Base-by-base conservation (phyloP, 2,797 vertebrate species). In the Loris lydekkerianus region DNA sequence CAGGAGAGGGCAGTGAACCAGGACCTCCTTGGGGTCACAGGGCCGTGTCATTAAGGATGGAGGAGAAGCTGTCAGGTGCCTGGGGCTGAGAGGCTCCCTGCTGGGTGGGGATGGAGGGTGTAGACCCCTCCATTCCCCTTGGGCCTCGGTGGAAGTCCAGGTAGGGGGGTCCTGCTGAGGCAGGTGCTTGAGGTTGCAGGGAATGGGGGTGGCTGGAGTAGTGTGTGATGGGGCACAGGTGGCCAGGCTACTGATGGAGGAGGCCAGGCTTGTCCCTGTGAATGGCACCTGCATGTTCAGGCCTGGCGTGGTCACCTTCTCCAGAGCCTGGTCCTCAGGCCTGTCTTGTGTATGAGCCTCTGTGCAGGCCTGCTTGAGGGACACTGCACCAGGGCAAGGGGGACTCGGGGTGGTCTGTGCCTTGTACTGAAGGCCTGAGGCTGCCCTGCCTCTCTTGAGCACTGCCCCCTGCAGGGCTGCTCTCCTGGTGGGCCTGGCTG, bases 361-460 rank as follows among this genome's bases (percentile, higher is more conserved):
- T 43, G 70, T 27, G 25, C 40, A 87, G 21, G 65, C 23, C 0
- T 46, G 82, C 20, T 46, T 43, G 4, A 43, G 49, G 0, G 4
- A 13, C 29, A 97, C 97, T 43, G 81, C 91, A 37, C 97, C 96
- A 0, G 98, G 93, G 92, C 96, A 93, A 61, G 97, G 78, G 29
- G 1, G 11, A 87, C 85, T 80, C 8, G 43, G 96, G 91, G 97
- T 97, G 82, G 96, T 86, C 97, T 97, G 21, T 92, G 95, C 86
- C 98, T 31, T 21, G 1, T 98, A 95, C 96, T 92, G 95, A 98
- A 97, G 96, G 97, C 97, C 97, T 20, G 98, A 95, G 94, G 98
- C 97, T 13, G 58, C 58, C 90, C 96, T 97, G 93, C 92, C 95
- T 94, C 91, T 94, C 53, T 97, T 95, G 40, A 60, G 70, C 87